phyloP scores from a whole-genome alignment of 1,140 invertebrate genomes.

The Drosophila micromelanica region DNA sequence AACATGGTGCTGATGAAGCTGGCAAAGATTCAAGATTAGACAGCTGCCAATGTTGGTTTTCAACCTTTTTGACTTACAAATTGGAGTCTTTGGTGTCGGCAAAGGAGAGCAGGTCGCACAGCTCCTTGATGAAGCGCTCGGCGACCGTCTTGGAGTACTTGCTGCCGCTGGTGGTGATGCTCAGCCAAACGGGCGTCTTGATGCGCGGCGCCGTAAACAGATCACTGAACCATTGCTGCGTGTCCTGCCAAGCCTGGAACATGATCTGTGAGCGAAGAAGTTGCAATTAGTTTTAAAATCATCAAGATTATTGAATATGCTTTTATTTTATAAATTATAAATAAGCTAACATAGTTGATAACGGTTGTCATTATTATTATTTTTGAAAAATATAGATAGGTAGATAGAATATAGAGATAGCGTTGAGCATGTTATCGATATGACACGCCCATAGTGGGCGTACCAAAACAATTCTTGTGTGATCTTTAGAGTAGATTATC shows the following conservation, averaged over 20 bases:
- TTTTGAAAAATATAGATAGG: background rate
- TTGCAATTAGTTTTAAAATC: too few species aligned
- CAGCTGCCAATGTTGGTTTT: background rate
- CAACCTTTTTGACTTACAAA: slow-evolving; percentile 92
- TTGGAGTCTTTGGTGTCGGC: slow-evolving; percentile 92
- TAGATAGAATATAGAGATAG: too few species aligned
- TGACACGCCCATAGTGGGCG: background rate
- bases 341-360: too few species aligned
- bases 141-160: slow-evolving; percentile 85
- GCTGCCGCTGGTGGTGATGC: slow-evolving; percentile 85
- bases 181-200: slow-evolving; percentile 88
- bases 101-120: slow-evolving; percentile 86
- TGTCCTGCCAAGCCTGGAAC: slow-evolving; percentile 85
- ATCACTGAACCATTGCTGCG: slow-evolving; percentile 87
- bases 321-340: too few species aligned
- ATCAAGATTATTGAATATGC: too few species aligned
- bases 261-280: slow-evolving; percentile 76
- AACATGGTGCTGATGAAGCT: slow-evolving; percentile 96
- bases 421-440: too few species aligned
- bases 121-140: slow-evolving; percentile 86
- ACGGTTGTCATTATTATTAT: too few species aligned
- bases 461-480: too few species aligned
- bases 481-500: too few species aligned
- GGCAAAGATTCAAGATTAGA: slow-evolving; percentile 56
- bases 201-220: slow-evolving; percentile 89